Evolutionary conservation across 2,113 vertebrate species (phyloP).

Genomic region (Octodon degus): DNA sequence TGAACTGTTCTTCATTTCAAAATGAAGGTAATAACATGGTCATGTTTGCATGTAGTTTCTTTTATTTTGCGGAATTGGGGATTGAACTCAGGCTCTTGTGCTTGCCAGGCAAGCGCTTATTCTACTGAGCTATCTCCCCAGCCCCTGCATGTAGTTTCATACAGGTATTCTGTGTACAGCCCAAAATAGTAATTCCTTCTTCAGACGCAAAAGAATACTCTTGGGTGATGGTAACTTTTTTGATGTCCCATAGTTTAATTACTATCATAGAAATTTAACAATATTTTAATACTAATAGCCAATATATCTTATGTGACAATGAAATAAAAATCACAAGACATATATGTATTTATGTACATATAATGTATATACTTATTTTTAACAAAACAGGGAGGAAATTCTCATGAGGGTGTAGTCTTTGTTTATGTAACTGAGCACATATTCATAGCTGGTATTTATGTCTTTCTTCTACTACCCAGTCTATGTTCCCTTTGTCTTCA

Average conservation of each 20-base stretch:
- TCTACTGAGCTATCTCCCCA: too few relatives aligned
- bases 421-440: background rate
- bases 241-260: background rate
- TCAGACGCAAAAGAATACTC: background rate
- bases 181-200: too few relatives aligned
- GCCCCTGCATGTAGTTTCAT: background rate
- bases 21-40: background rate
- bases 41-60: background rate
- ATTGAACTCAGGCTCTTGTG: too few relatives aligned
- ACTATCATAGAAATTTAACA: background rate
- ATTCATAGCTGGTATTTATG: background rate
- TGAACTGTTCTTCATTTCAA: background rate
- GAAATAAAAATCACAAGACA: background rate
- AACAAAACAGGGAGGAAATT: background rate
- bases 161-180: background rate
- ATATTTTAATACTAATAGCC: background rate
- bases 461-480: background rate
- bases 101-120: too few relatives aligned
- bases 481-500: background rate
- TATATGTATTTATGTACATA: background rate
- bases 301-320: background rate
- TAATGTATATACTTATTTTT: background rate
- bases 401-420: too few relatives aligned
- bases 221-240: background rate
- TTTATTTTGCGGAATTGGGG: too few relatives aligned